phyloP scores from a whole-genome alignment of 2,113 vertebrate genomes.

The Cricetomys ansorgei region DNA sequence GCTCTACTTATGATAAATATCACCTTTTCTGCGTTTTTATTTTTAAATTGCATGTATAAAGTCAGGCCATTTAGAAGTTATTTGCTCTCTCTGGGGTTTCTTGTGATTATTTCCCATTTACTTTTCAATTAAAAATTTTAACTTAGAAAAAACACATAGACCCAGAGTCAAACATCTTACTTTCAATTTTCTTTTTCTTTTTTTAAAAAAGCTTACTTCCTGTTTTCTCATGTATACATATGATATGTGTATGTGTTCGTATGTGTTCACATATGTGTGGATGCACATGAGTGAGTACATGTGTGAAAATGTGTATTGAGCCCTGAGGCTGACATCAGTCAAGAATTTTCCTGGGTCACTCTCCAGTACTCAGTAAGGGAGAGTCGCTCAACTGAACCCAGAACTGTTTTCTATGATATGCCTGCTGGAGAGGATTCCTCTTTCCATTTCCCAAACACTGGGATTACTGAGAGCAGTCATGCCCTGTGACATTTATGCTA shows the following conservation, averaged over 20 bases:
- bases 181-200: background rate
- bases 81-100: background rate
- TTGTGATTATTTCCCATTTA: background rate
- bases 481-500: background rate
- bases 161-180: background rate
- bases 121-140: conserved; percentile 24
- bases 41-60: conserved; percentile 27
- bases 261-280: too few species aligned
- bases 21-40: background rate
- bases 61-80: background rate
- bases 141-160: conserved; percentile 14
- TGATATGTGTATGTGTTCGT: background rate
- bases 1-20: background rate
- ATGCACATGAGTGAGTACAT: background rate
- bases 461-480: background rate
- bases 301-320: background rate
- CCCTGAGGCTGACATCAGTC: background rate
- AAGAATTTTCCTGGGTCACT: background rate
- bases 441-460: background rate
- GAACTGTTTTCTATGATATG: background rate
- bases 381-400: background rate
- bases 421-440: too few species aligned
- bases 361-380: background rate
- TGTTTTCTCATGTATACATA: too few species aligned
- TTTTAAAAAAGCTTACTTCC: background rate